Evolutionary conservation across 2,888 invertebrate genomes (phyloP).

Genomic region (Mythimna impura): DNA sequence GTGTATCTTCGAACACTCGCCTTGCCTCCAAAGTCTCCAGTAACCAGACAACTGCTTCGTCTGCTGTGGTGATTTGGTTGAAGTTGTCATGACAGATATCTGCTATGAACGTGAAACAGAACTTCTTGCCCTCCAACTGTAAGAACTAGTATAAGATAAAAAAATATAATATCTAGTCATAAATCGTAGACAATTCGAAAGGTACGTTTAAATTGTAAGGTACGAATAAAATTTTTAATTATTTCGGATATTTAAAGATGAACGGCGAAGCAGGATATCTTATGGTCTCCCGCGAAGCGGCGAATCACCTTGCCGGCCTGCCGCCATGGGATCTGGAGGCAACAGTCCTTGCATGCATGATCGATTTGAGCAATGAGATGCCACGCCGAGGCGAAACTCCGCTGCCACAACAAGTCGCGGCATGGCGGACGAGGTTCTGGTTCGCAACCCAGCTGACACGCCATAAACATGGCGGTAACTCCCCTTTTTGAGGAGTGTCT

Average conservation of each 20-base stretch:
- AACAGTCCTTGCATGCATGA: too few species aligned
- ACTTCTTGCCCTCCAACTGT: conserved; percentile 90
- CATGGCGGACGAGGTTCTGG: too few species aligned
- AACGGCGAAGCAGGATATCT: background rate
- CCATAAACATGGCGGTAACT: too few species aligned
- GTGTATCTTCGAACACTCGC: conserved; percentile 93
- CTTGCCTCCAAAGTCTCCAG: conserved; percentile 89
- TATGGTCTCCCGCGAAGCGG: too few species aligned
- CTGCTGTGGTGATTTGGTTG: conserved; percentile 94
- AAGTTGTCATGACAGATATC: conserved; percentile 97
- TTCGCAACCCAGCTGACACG: too few species aligned
- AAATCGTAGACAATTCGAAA: background rate
- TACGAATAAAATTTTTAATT: background rate
- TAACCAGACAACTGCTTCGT: conserved; percentile 93
- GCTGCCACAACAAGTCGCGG: too few species aligned
- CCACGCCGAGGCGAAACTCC: too few species aligned
- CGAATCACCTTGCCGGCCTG: too few species aligned
- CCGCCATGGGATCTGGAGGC: too few species aligned
- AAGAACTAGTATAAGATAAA: conserved; percentile 72
- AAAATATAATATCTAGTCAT: background rate
- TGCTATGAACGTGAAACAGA: conserved; percentile 96
- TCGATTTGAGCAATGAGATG: too few species aligned
- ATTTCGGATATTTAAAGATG: background rate
- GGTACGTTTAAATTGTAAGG: background rate
- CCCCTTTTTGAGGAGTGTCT: too few species aligned